These are phyloP conservation scores for Drosophila vallismaia DNA, from an alignment of 2,888 invertebrate genomes.

Conservation along the genomic window DNA sequence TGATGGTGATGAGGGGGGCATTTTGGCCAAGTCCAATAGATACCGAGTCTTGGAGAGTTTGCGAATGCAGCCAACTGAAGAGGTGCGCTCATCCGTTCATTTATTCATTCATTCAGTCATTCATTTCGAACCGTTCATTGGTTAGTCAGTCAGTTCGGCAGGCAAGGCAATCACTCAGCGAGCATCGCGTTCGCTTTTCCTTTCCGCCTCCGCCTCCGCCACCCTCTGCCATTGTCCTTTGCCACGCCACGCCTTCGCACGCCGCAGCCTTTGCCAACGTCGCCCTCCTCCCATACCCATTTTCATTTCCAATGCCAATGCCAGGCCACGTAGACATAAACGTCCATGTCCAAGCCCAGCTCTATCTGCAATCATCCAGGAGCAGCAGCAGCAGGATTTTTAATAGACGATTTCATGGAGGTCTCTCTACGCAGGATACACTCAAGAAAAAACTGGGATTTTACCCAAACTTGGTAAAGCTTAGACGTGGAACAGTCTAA, in stretches of 20 bases:
- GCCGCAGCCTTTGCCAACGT: neutral
- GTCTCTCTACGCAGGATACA: conserved; percentile 28
- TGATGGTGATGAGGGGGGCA: conserved; percentile 15
- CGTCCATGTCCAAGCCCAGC: conserved; percentile 24
- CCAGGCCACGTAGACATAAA: conserved; percentile 41
- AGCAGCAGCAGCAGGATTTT: conserved; percentile 52
- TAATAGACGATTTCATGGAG: conserved; percentile 58
- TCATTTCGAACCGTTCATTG: conserved; percentile 75
- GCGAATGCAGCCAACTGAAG: conserved; percentile 76
- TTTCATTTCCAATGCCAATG: conserved; percentile 47
- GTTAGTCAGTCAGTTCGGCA: conserved; percentile 73
- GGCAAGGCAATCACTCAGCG: conserved; percentile 71
- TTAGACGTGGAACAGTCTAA: neutral
- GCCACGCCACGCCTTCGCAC: conserved; percentile 1
- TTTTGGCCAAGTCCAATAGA: conserved; percentile 66
- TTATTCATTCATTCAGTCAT: conserved; percentile 78
- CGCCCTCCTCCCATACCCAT: conserved; percentile 3
- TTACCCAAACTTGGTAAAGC: neutral
- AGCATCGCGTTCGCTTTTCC: conserved; percentile 31
- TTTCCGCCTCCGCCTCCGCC: neutral
- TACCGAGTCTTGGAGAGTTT: conserved; percentile 57
- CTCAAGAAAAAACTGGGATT: neutral
- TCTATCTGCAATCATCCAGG: conserved; percentile 43
- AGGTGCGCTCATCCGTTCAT: conserved; percentile 77
- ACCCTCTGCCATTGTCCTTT: conserved; percentile 8